Evolutionary conservation across 2,888 invertebrate species (phyloP), one percentile per base, ranked within the genome.

Genomic region (Troilus luridus): DNA sequence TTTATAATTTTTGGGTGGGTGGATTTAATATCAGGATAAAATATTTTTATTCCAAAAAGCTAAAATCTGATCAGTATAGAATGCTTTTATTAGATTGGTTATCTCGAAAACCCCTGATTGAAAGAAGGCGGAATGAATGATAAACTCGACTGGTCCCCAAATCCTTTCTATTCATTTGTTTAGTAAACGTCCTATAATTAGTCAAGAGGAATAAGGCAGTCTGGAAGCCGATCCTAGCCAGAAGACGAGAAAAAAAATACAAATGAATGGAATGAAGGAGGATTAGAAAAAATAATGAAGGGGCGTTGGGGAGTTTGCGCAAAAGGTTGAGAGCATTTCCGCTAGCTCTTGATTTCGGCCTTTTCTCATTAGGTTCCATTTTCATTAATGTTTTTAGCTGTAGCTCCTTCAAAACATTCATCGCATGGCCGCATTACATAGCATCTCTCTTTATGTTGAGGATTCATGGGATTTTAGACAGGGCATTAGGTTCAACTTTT

Each of bases 251-350:
- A 54, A 81, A 54, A 85, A 85, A 56, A 85, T 56, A 85, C 54
- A 85, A 85, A 85, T 85, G 85, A 85, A 56, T 58, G 85, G 85
- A 58, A 85, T 85, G 85, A 85, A 85, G 85, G n/a, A 85, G 85
- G 85, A 85, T 85, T 85, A 85, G 85, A 12, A 85, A 58, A 85
- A 85, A 85, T 85, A 85, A 85, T 85, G 85, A 85, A 58, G 85
- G 85, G 85, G 85, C n/a, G 56, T 56, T 85, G 17, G 85, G 21
- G 85, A 85, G 85, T n/a, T 85, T 85, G 85, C 85, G 85, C 85
- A 85, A 54, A 85, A 77, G 72, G 72, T 77, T 77, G 72, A 3
- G 41, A 19, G 56, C 85, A 85, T 85, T 85, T 85, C 85, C 85
- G 9, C 21, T 85, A n/a, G n/a, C 54, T 85, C 56, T 56, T 85